Base-by-base conservation (phyloP, 1,140 invertebrate species). In the Penaeus vannamei region DNA sequence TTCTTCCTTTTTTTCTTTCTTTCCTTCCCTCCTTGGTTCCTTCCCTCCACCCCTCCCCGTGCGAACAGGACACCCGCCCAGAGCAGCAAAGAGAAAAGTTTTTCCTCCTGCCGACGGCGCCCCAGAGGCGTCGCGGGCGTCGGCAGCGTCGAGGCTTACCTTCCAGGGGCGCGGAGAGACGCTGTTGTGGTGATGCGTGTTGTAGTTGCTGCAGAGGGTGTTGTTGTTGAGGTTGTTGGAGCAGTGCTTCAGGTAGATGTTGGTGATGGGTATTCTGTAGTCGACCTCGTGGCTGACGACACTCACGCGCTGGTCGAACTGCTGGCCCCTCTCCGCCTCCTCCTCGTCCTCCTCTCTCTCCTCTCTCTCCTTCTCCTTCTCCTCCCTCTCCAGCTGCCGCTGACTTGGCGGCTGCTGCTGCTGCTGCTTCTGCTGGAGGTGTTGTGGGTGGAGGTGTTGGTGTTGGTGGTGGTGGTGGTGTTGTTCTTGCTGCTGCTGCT, bases 241-340 rank as follows among this genome's bases (percentile, higher is more conserved):
- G 69, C 85, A 85, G 77, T 85, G 84, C 60, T 86, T 86, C 72
- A 90, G 84, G 66, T 86, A 91, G 82, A 82, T 80, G 29, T 60
- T 86, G 22, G 91, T 90, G 53, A 83, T 83, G 66, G 88, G 83
- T n/a, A 91, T 62, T 60, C 82, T 85, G 83, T 85, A 87, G 46
- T 90, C 90, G 26, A 88, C 82, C 42, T 90, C 72, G 42, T 83
- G 77, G 46, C 90, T 88, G 19, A 90, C 80, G 2, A 32, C 86
- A n/a, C 83, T 80, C 46, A 87, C 61, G 7, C 59, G 77, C 76
- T 89, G 79, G 22, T 62, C 62, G 80, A 81, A 87, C 66, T 80
- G 62, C 5, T 32, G 46, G 14, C 66, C 83, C 46, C 79, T 32
- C 23, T 66, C 88, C 46, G n/a, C 83, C 26, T 26, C 82, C 20